phyloP scores from a whole-genome alignment of 2,113 vertebrate genomes.

The Hypocryptadius cinnamomeus region DNA sequence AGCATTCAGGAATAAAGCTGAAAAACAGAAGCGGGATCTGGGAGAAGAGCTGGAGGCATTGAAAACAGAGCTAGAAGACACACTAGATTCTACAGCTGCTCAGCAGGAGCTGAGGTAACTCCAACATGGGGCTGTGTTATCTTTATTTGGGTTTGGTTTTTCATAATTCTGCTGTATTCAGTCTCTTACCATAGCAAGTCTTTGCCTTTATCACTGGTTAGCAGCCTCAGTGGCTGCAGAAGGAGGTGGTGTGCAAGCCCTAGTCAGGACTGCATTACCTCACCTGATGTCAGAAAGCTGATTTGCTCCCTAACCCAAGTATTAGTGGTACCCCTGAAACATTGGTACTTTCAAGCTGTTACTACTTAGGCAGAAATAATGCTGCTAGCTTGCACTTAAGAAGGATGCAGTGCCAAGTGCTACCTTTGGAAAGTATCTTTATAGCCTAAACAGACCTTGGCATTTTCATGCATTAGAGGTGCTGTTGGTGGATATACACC shows the following conservation, averaged over 20 bases:
- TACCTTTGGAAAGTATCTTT: background rate
- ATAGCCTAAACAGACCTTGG: background rate
- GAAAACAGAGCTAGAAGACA: conserved; percentile 96
- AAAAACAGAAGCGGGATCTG: conserved; percentile 93
- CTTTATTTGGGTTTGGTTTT: background rate
- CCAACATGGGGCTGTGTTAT: background rate
- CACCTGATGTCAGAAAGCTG: background rate
- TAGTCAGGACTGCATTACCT: background rate
- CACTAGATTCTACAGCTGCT: conserved; percentile 89
- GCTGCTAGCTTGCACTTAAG: background rate
- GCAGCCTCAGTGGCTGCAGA: background rate
- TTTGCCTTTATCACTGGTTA: background rate
- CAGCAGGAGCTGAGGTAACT: conserved; percentile 93
- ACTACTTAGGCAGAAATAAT: background rate
- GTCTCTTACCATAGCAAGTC: background rate
- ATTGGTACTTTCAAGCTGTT: background rate
- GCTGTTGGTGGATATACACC: background rate
- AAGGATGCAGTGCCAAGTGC: background rate
- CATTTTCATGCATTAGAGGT: background rate
- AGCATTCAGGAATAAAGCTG: conserved; percentile 84
- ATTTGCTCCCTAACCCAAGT: background rate
- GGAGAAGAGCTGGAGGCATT: conserved; percentile 96
- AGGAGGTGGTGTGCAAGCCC: background rate
- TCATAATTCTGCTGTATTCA: background rate
- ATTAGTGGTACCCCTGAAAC: background rate